Base-by-base conservation (phyloP, 2,888 invertebrate genomes). In the Cerastoderma edule region DNA sequence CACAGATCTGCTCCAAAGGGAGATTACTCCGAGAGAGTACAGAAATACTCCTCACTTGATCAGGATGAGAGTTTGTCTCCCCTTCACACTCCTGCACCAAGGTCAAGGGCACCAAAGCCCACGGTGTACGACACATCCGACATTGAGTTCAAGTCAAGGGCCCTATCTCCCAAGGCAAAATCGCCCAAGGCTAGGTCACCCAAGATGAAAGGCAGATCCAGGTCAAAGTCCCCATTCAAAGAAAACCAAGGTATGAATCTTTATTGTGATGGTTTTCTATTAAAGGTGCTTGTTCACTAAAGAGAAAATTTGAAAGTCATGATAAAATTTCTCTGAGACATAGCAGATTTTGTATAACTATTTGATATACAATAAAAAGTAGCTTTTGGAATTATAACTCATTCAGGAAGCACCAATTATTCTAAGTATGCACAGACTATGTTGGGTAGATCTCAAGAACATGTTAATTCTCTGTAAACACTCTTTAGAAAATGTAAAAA, bases 11-110 rank as follows among this genome's bases (percentile, higher is more conserved):
- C 64, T 69, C 30, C 56, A 13, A 73, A 72, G 63, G 67, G 69
- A 50, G 77, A 78, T 30, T 74, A 80, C 71, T 66, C 68, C 70
- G 48, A 85, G 63, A 79, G 73, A 46, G 71, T 72, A 30, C 77
- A 77, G 44, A 78, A 72, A 46, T 78, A 78, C 56, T 78, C 75
- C 60, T 72, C 67, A n/a, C 77, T 83, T 57, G 80, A 78, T 19
- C 72, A 78, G 24, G 82, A 85, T 56, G 66, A 81, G 30, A 76
- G 78, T 77, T 78, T 80, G 13, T 89, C 89, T 6, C 88, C 88
- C 0, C 75, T 89, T 32, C 88, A 89, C 67, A 91, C 91, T 2
- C 91, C 91, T 16, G 89, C 89, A 32, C 91, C 90, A 13, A 80
- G 91, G 50, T 75, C 84, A 32, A 84, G 84, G 66, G 86, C 89